phyloP scores from a whole-genome alignment of 2,888 invertebrate species.

The Anodontia alba region DNA sequence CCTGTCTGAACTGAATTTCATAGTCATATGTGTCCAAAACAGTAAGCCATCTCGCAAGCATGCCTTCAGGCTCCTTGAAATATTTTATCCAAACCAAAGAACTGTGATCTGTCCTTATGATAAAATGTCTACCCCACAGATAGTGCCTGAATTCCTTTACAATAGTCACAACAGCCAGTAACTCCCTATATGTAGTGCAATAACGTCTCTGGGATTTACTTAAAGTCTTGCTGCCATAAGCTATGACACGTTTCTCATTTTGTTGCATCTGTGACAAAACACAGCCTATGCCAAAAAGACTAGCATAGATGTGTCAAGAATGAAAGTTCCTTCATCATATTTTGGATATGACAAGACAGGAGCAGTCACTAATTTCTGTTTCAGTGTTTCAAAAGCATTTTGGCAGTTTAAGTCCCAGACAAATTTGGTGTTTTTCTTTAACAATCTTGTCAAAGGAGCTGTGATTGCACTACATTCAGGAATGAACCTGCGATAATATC shows the following conservation, averaged over 20 bases:
- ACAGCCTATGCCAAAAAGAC: slow-evolving; percentile 59
- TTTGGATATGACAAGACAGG: slow-evolving; percentile 53
- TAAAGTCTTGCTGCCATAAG: slow-evolving; percentile 54
- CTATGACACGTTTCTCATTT: slow-evolving; percentile 60
- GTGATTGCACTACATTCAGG: slow-evolving; percentile 21
- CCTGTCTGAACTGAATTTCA: background rate
- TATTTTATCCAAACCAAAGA: slow-evolving; percentile 32
- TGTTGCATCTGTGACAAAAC: slow-evolving; percentile 60
- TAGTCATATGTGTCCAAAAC: background rate
- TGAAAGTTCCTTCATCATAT: slow-evolving; percentile 29
- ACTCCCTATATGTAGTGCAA: slow-evolving; percentile 55
- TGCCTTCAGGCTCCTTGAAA: background rate
- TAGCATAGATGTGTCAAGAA: slow-evolving; percentile 65
- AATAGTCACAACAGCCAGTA: slow-evolving; percentile 56
- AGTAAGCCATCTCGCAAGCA: background rate
- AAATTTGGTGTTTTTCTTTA: slow-evolving; percentile 36
- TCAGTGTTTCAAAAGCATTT: slow-evolving; percentile 43
- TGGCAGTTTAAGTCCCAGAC: slow-evolving; percentile 44
- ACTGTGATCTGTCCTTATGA: slow-evolving; percentile 65
- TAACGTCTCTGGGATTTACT: slow-evolving; percentile 49
- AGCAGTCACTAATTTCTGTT: slow-evolving; percentile 28
- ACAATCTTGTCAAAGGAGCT: slow-evolving; percentile 26
- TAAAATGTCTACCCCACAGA: slow-evolving; percentile 55
- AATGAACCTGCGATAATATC: slow-evolving; percentile 52
- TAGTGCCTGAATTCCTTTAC: slow-evolving; percentile 64